phyloP scores from a whole-genome alignment of 1,140 invertebrate species.

The Pectinophora gossypiella region DNA sequence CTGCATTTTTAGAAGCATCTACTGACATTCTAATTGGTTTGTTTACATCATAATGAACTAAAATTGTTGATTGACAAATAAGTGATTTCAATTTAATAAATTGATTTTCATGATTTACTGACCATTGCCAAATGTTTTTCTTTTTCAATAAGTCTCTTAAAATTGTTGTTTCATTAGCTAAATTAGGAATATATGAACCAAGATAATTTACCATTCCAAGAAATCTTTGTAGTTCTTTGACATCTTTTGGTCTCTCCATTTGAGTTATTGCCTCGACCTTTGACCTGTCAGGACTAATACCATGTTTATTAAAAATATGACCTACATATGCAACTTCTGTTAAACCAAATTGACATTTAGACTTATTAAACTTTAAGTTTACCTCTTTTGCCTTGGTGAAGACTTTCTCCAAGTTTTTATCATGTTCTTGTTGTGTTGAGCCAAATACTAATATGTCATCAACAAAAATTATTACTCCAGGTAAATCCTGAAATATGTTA shows the following conservation, averaged over 20 bases:
- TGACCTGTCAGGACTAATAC: neutral
- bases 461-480: slow-evolving; percentile 8
- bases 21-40: slow-evolving; percentile 22
- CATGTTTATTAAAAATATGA: slow-evolving; percentile 8
- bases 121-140: slow-evolving; percentile 10
- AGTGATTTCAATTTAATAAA: slow-evolving; percentile 35
- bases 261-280: slow-evolving; percentile 11
- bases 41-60: slow-evolving; percentile 15
- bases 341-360: slow-evolving; percentile 6
- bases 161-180: slow-evolving; percentile 5
- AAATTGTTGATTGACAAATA: slow-evolving; percentile 20
- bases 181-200: slow-evolving; percentile 11
- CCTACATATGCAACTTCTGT: slow-evolving; percentile 8
- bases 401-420: slow-evolving; percentile 9
- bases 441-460: slow-evolving; percentile 12
- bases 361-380: slow-evolving; percentile 9
- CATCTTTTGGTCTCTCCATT: slow-evolving; percentile 9
- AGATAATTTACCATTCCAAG: slow-evolving; percentile 18
- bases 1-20: slow-evolving; percentile 27
- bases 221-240: slow-evolving; percentile 14
- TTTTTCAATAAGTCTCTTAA: slow-evolving; percentile 5
- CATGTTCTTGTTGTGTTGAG: slow-evolving; percentile 1
- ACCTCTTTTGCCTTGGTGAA: slow-evolving; percentile 4
- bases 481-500: slow-evolving; percentile 3
- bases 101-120: slow-evolving; percentile 16